Base-by-base conservation (phyloP, 2,797 vertebrate species). In the Scyliorhinus canicula region DNA sequence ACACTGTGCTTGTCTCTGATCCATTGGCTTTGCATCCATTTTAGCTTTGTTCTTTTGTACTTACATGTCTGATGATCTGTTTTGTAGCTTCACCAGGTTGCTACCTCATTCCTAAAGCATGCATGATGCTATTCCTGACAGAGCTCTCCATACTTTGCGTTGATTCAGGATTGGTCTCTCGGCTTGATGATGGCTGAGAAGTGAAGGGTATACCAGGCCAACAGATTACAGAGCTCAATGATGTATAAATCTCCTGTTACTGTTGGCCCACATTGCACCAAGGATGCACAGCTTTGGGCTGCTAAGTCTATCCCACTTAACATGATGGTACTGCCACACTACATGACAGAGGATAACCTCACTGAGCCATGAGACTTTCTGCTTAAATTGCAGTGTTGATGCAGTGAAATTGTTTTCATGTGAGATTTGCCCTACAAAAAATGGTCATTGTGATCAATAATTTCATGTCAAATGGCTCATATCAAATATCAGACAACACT, bases 341-440 rank as follows among this genome's bases (percentile, higher is more conserved):
- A 26, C 44, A 47, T 26, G 60, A 65, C 16, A 9, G 44, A 65
- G 24, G 60, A 40, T 91, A 63, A 26, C 21, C 60, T 65, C n/a
- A 44, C 86, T n/a, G 52, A 12, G 57, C 26, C 21, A 44, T 91
- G 4, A 44, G n/a, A 91, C n/a, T 44, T 40, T 44, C 9, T n/a
- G 60, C 60, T 65, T 91, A 19, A 65, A 65, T 44, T 63, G 21
- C 60, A 40, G 4, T 88, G 31, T 16, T 88, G 52, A 1, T 88
- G 55, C 52, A n/a, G 52, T 90, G 86, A n/a, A 60, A 90, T 44
- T 91, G 88, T 40, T 63, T 91, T 44, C n/a, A 91, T 44, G 88
- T n/a, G 60, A 44, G 40, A 82, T 24, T 47, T 91, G n/a, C 44
- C n/a, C 65, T 40, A 26, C n/a, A 40, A 82, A 47, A 0, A 26